Percentiles rank a stretch among this genome's conserved stretches.
These are phyloP conservation scores for Noctua janthina DNA, from an alignment of 2,888 invertebrate species.

Conservation along the genomic window DNA sequence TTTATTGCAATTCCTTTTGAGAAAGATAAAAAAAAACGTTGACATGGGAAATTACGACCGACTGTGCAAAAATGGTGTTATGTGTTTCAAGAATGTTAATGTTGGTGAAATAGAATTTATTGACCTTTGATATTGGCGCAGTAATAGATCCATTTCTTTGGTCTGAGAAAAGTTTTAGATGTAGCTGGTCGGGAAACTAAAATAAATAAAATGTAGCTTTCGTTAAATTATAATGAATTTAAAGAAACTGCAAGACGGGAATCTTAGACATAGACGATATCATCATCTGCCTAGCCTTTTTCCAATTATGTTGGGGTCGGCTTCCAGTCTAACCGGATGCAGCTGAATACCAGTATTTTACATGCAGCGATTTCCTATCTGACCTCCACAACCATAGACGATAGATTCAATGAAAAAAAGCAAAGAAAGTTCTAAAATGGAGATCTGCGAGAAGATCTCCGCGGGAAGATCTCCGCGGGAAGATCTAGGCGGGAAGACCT, in stretches of 20 bases:
- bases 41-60: conserved; percentile 5
- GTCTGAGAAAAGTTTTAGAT: neutral
- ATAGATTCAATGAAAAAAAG: neutral
- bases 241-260: too few species aligned
- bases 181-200: neutral
- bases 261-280: neutral
- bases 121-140: neutral
- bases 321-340: too few species aligned
- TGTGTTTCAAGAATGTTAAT: conserved; percentile 27
- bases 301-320: too few species aligned
- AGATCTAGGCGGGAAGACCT: too few species aligned
- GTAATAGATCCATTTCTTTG: neutral
- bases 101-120: conserved; percentile 16
- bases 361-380: too few species aligned
- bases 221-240: neutral
- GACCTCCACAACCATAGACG: neutral
- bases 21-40: conserved; percentile 15
- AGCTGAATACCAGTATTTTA: too few species aligned
- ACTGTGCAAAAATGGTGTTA: conserved; percentile 20
- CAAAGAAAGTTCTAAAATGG: neutral
- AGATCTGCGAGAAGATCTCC: neutral
- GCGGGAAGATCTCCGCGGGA: neutral
- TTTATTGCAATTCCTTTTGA: conserved; percentile 51
- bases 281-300: too few species aligned
- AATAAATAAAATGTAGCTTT: neutral